Evolutionary conservation across 2,113 vertebrate genomes (phyloP), one percentile per base, ranked within the genome.

Genomic region (Columba livia): DNA sequence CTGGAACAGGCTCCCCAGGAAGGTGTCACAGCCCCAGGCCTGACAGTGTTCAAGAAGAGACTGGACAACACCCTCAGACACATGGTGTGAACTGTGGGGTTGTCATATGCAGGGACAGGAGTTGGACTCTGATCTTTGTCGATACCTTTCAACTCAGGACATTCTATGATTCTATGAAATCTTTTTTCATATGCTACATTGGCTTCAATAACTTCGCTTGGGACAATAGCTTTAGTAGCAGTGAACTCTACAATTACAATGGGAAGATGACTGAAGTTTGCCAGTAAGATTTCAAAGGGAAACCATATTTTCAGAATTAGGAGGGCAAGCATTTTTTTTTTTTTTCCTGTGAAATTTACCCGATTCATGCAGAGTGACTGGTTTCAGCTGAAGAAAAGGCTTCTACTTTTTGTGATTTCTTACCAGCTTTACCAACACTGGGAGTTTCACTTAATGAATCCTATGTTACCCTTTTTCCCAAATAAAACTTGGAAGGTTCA

Each of bases 321-420:
- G 44, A 79, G 9, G 78, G 13, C 13, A 47, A 73, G 24, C 0
- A 29, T 10, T 79, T 79, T 51, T 44, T 79, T 79, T 51, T 44
- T 56, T n/a, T 42, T 54, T 25, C 53, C 51, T 78, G 15, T 81
- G 48, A 94, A 87, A 89, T 87, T 74, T 91, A 29, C 24, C 57
- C 89, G 57, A 81, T 85, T 93, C 62, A 73, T 75, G 58, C 54
- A 65, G 44, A 91, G 36, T 47, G 40, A 58, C 78, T 69, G 40
- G 73, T 93, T 94, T 95, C 92, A 96, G 83, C 34, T 85, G 73
- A 88, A 94, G 36, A 47, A 80, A 51, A 87, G 11, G 31, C 70
- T 91, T 94, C 89, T 91, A 58, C 58, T 97, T 95, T 96, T 90
- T 57, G 20, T 77, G 36, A 82, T 81, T 94, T 96, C 71, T 91